Base-by-base conservation (phyloP, 2,797 vertebrate species). In the Trachops cirrhosus region DNA sequence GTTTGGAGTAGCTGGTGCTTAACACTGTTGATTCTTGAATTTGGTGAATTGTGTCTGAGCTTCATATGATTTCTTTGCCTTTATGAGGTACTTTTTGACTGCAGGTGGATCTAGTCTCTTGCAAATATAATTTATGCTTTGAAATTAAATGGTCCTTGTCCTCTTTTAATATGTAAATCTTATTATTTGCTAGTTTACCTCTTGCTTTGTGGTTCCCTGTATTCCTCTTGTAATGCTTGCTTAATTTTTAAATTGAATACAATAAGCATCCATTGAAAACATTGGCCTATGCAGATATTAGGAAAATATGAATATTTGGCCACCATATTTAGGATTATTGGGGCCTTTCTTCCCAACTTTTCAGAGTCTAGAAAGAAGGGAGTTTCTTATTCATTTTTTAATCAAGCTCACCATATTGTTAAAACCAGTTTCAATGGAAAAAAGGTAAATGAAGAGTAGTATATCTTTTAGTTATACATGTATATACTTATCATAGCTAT, bases 221-320 rank as follows among this genome's bases (percentile, higher is more conserved):
- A 24, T 95, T 94, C n/a, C 68, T 93, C 39, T 94, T 79, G 34
- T 88, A 94, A 88, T 29, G 48, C n/a, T 88, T 86, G n/a, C 68
- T 94, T 93, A 73, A 14, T 16, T 90, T 95, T 96, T 95, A 75
- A 90, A 86, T 70, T 89, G 86, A 97, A 82, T 87, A n/a, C 29
- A 34, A 32, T 91, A 88, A 12, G 10, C 16, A 59, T 84, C 29
- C 24, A 50, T 78, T 54, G 74, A 91, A 95, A 52, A 91, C 29
- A 73, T 85, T 59, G 18, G 34, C 6, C 15, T 75, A 5, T 94
- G 91, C 24, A 84, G 29, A 92, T 19, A 34, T 75, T 92, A 88
- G 92, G n/a, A 54, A 93, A 82, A 32, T 88, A 21, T 89, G 78
- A 83, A 44, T 94, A 91, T 96, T 90, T 96, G 79, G 7, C 48